Evolutionary conservation across 1,140 invertebrate species (phyloP).

Genomic region (Meloidogyne hapla): DNA sequence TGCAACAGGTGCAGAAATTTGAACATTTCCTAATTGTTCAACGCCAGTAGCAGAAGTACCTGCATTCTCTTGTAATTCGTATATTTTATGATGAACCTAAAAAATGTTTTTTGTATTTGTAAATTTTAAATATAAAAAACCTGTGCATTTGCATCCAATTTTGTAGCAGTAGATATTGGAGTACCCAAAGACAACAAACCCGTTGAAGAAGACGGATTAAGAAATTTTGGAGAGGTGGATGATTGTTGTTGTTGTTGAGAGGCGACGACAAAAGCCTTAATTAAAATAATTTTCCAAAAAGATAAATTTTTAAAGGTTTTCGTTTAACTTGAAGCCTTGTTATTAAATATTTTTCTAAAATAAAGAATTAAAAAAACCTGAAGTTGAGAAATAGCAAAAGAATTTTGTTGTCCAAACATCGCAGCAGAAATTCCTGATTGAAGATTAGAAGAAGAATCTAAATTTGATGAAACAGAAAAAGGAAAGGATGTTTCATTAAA

Average conservation of each 20-base stretch:
- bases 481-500: background rate
- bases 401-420: background rate
- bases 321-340: no score
- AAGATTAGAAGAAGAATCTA: background rate
- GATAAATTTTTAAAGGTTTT: no score
- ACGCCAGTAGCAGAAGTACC: background rate
- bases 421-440: background rate
- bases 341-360: no score
- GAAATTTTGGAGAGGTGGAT: background rate
- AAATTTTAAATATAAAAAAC: background rate
- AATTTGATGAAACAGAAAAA: background rate
- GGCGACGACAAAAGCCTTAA: background rate
- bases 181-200: constrained; percentile 19
- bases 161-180: constrained; percentile 8
- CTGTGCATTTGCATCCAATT: constrained; percentile 5
- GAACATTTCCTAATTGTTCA: background rate
- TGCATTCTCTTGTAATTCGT: constrained; percentile 17
- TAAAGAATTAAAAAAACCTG: background rate
- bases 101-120: no score
- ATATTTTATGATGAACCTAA: constrained; percentile 16
- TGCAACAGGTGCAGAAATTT: background rate
- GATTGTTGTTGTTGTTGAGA: background rate
- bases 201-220: background rate
- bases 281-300: background rate
- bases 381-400: background rate